Base-by-base conservation (phyloP, 2,888 invertebrate genomes). In the Erynnis tages region DNA sequence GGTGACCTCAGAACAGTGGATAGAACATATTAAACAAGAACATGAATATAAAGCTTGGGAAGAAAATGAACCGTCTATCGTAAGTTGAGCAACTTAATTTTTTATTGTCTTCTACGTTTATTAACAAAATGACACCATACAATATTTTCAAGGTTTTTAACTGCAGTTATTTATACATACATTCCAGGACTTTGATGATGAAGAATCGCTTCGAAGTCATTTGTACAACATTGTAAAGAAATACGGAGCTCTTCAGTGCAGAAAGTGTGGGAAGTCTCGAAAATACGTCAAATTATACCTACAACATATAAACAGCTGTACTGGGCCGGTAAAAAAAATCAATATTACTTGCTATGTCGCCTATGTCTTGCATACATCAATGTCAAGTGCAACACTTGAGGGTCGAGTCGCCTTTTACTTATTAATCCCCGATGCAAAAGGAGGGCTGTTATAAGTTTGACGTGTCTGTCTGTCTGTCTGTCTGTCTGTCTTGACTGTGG, bases 31-130 rank as follows among this genome's bases (percentile, higher is more conserved):
- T 54, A 73, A 89, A 29, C 63, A 63, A 17, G 67, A 72, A 37
- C 93, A 93, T 69, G 89, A 91, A 54, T 90, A 92, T 59, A 75
- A 92, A 59, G 88, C 90, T 5, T 93, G 93, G 93, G 71, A 79
- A 55, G 78, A 84, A 34, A 91, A 89, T 44, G 32, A 57, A 7
- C 6, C 27, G 5, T 50, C 55, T 14, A 19, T 55, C 16, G 57
- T 57, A 25, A 50, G 55, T 45, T 13, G 35, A 23, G 8, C 34
- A 8, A n/a, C n/a, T n/a, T n/a, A n/a, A n/a, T n/a, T n/a, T n/a
- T n/a, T n/a, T n/a, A n/a, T n/a, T n/a, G n/a, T n/a, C n/a, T n/a
- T n/a, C n/a, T n/a, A n/a, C n/a, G 5, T 37, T n/a, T 17, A 16
- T 17, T 19, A 19, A 19, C 11, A 21, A 21, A 21, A 37, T 6